A percentile compares a stretch with the other conserved stretches of the same genome.
phyloP scores from a whole-genome alignment of 2,888 invertebrate species.

The Thereva unica region DNA sequence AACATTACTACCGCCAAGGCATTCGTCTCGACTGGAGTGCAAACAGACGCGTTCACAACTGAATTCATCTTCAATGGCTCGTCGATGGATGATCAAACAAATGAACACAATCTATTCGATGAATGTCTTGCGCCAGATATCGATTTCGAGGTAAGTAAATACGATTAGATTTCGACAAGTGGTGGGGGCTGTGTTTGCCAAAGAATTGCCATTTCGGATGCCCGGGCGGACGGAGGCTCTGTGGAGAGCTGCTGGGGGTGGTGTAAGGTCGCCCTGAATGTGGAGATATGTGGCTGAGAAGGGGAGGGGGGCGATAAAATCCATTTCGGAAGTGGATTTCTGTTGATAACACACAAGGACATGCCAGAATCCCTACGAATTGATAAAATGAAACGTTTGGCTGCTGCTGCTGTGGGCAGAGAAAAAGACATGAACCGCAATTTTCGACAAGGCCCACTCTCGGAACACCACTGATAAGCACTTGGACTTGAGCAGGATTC shows the following conservation, averaged over 20 bases:
- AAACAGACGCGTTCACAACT: slow-evolving; percentile 60
- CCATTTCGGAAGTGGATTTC: neutral
- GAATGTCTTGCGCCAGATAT: slow-evolving; percentile 63
- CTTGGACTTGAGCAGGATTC: too few species aligned
- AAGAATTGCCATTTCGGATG: neutral
- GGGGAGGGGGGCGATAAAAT: neutral
- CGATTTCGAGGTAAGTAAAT: slow-evolving; percentile 62
- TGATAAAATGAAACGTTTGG: slow-evolving; percentile 7
- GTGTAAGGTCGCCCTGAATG: too few species aligned
- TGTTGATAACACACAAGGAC: too few species aligned
- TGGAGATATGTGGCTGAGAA: neutral
- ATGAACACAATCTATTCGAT: slow-evolving; percentile 60
- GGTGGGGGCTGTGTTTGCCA: slow-evolving; percentile 1
- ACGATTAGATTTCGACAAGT: slow-evolving; percentile 3
- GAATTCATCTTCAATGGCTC: slow-evolving; percentile 51
- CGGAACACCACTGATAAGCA: too few species aligned
- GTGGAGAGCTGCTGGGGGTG: too few species aligned
- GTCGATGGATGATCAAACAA: slow-evolving; percentile 50
- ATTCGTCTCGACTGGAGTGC: slow-evolving; percentile 56
- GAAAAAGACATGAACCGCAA: neutral
- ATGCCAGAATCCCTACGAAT: neutral
- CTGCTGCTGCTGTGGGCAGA: neutral
- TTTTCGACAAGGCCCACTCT: neutral
- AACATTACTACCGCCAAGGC: slow-evolving; percentile 34
- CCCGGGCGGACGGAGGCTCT: too few species aligned